Evolutionary conservation across 2,113 vertebrate species (phyloP).

Genomic region (Pelodiscus sinensis): DNA sequence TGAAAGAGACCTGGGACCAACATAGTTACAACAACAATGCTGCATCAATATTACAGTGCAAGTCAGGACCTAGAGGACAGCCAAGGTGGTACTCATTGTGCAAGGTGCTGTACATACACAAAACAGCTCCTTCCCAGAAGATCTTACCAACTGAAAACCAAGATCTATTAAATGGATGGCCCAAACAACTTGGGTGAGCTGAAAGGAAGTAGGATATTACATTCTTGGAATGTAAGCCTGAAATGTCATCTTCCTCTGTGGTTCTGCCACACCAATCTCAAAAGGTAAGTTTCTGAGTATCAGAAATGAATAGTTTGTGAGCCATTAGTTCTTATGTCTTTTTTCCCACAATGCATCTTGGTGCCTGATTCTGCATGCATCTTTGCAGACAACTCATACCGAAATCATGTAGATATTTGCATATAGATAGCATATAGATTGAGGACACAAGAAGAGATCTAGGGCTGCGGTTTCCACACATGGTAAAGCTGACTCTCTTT

Average conservation of each 20-base stretch:
- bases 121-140: not conserved
- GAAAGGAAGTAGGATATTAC: not conserved
- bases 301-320: accelerated
- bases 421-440: not conserved
- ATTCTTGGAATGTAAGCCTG: not conserved
- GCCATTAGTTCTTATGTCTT: not conserved
- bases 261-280: not conserved
- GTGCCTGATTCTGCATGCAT: conserved; percentile 3
- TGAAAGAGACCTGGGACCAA: not conserved
- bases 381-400: not conserved
- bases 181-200: not conserved
- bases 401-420: conserved; percentile 27
- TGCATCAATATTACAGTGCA: not conserved
- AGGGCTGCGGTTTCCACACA: conserved; percentile 57
- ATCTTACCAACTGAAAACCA: not conserved
- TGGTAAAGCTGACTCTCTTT: not conserved
- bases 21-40: not conserved
- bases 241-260: not conserved
- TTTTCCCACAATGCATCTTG: not conserved
- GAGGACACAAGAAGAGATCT: conserved; percentile 31
- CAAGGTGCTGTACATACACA: not conserved
- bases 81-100: not conserved
- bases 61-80: not conserved
- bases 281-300: conserved; percentile 1
- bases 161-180: not conserved